These are phyloP conservation scores for Drosophila subsilvestris DNA, from an alignment of 2,888 invertebrate genomes.

Conservation along the genomic window DNA sequence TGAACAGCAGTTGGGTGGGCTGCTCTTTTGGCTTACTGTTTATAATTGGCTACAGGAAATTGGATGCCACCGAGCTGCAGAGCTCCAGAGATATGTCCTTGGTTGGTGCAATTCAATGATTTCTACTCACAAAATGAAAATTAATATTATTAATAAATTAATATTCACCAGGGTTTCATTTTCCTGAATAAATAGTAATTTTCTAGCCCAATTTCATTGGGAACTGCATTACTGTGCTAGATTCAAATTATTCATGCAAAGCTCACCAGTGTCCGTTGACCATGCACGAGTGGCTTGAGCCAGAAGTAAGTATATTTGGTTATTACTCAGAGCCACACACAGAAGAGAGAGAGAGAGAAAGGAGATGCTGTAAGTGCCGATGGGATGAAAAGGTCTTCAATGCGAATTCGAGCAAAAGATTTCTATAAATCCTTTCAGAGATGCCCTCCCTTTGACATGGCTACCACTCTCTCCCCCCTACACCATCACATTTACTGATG, in stretches of 20 bases:
- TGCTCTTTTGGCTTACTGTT: background rate
- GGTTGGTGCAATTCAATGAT: background rate
- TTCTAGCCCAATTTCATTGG: constrained; percentile 30
- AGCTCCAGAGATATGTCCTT: too few relatives aligned
- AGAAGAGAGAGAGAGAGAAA: background rate
- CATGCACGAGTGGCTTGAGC: constrained; percentile 26
- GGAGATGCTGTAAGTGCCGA: background rate
- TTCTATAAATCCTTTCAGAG: constrained; percentile 32
- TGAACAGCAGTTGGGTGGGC: background rate
- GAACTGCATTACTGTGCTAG: constrained; percentile 18
- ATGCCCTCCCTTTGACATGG: background rate
- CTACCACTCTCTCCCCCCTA: too few relatives aligned
- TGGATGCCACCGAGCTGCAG: too few relatives aligned
- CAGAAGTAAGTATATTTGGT: constrained; percentile 25
- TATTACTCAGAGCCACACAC: constrained; percentile 23
- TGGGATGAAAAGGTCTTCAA: constrained; percentile 17
- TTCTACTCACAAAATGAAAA: constrained; percentile 6
- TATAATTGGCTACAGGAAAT: background rate
- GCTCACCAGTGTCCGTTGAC: constrained; percentile 14
- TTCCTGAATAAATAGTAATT: constrained; percentile 35
- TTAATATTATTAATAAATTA: too few relatives aligned
- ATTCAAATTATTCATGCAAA: constrained; percentile 32
- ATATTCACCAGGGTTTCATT: constrained; percentile 4
- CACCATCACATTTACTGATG: constrained; percentile 8
- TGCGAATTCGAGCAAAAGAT: constrained; percentile 18